Evolutionary conservation across 2,888 invertebrate genomes (phyloP), one percentile per base, ranked within the genome.

Genomic region (Bedellia somnulentella): DNA sequence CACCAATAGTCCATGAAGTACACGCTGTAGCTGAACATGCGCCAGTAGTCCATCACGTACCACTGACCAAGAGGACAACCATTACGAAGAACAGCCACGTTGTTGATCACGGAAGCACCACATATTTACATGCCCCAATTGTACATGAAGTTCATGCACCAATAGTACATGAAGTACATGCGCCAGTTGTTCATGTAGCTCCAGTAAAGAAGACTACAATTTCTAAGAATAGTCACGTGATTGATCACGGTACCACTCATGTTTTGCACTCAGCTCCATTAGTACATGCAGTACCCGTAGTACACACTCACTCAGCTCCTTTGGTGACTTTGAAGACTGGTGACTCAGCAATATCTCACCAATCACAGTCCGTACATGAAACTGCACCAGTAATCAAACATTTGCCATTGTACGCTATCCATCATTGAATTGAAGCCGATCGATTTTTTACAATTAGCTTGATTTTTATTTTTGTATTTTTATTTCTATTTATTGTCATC

Each of bases 281-380:
- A 15, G 27, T 23, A 8, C 24, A 26, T 22, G 24, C 14, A 5
- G 29, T 61, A 13, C 57, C 67, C 4, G 39, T 57, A 1, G 36
- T 52, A 4, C 48, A 29, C 9, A 12, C 51, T 31, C 48, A 52
- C 29, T 49, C 56, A 9, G 45, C 57, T 1, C 56, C 60, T 0
- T 33, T 57, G 2, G 39, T 53, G 2, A 34, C 46, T 2, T 42
- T 53, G 24, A 57, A 53, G 38, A 46, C 52, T 30, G 60, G 60
- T 2, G 63, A 71, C 50, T 59, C 78, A 28, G 59, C 68, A 9
- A 47, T 80, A 39, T 55, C 76, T 40, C 62, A 80, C 47, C 61
- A 79, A 47, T 68, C 80, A 52, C 59, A 73, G 25, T 53, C 78
- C 35, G 60, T 78, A 28, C 59, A 62, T 36, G 61, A 67, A 33